Base-by-base conservation (phyloP, 2,797 vertebrate species). In the Gallinago solitaria region DNA sequence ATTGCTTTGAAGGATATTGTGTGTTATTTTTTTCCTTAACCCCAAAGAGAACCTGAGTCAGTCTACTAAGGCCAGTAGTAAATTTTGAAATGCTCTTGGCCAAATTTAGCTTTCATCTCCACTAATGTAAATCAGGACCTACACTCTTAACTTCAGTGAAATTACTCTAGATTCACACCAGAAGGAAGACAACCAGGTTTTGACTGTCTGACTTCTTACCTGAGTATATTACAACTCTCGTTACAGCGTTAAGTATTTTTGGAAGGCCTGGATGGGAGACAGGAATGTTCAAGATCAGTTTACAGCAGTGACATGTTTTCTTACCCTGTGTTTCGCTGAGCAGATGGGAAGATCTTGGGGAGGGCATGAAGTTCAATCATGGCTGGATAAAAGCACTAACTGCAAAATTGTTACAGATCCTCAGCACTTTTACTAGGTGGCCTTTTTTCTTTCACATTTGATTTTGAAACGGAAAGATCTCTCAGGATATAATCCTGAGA, bases 271-370 rank as follows among this genome's bases (percentile, higher is more conserved):
- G 51, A 87, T 70, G n/a, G 32, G 48, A 94, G 77, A 84, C 43
- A 82, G 45, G 60, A 48, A 93, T 95, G 60, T 91, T 96, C 93
- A 95, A 90, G 83, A 91, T 91, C 93, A 93, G 68, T 96, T 95
- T 97, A 88, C 59, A 84, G 16, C n/a, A 68, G 70, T 87, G 87
- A 82, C 89, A 90, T 86, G 51, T 91, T 95, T 95, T 95, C 91
- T 93, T 94, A 91, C 35, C 39, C 83, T 70, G 23, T 81, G 70
- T 91, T 95, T 95, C 0, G 0, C 94, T 70, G 83, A 95, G 85
- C 77, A 91, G 85, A 84, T 86, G 59, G 70, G 59, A 95, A 91
- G 83, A 94, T 59, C 63, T 86, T 89, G 91, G 19, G 59, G 61
- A 93, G 87, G 77, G 43, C 91, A 88, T 27, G 16, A 91, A 91